Conservation (phyloP, 2,113 vertebrate genomes). For the Antechinus stuartii region DNA sequence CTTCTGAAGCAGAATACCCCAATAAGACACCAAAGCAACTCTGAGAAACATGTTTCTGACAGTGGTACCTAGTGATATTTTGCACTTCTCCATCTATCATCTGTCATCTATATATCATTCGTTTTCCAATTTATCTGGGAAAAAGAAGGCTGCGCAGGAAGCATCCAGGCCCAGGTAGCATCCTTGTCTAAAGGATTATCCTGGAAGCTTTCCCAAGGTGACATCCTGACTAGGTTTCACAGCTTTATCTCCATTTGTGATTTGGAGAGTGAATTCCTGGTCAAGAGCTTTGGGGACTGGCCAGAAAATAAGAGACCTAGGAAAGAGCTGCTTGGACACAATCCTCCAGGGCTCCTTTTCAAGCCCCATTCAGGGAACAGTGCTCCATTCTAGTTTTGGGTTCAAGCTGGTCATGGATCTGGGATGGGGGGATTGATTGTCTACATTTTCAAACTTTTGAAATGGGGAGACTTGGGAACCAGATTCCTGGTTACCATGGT, state of each 20-base stretch:
- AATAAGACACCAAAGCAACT: background rate
- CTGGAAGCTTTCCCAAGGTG: no score
- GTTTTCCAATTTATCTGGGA: background rate
- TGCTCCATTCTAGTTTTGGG: background rate
- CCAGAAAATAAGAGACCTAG: background rate
- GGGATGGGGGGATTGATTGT: background rate
- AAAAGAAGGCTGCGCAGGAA: background rate
- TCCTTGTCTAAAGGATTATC: background rate
- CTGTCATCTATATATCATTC: background rate
- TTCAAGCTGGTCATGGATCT: no score
- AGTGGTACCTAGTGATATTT: background rate
- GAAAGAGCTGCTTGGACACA: background rate
- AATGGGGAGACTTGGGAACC: background rate
- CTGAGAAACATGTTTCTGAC: background rate
- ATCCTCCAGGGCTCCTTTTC: no score
- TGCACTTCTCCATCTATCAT: background rate
- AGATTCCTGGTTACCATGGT: background rate
- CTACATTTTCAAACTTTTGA: background rate
- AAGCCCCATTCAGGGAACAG: background rate
- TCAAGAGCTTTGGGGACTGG: background rate
- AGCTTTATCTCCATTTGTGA: background rate
- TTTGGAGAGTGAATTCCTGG: background rate
- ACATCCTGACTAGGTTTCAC: background rate
- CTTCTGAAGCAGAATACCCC: background rate
- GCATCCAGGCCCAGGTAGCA: no score